Conservation (phyloP, 2,888 invertebrate genomes). For the Agrochola litura region DNA sequence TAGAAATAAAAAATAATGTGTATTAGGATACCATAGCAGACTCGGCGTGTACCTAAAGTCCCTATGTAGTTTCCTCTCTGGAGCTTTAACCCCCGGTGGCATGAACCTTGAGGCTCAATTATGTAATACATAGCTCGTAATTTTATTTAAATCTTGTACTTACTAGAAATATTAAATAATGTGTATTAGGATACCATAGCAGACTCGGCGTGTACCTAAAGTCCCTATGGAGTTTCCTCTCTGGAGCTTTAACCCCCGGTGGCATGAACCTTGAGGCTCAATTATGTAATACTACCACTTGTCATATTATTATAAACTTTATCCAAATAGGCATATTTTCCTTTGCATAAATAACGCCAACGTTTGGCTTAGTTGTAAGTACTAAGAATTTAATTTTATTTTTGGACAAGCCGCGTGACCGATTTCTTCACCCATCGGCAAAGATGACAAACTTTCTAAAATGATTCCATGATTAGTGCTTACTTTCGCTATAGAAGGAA, state of each 20-base stretch:
- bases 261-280: not conserved
- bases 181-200: not conserved
- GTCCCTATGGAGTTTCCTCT: not conserved
- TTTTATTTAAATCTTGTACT: too few relatives aligned
- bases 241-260: too few relatives aligned
- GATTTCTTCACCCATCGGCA: not conserved
- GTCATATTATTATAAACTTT: not conserved
- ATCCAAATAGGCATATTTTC: not conserved
- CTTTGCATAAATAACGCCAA: not conserved
- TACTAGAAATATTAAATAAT: not conserved
- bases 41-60: not conserved
- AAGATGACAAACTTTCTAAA: not conserved
- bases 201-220: not conserved
- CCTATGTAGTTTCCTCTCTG: not conserved
- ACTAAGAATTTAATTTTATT: not conserved
- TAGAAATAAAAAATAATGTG: conserved; percentile 6
- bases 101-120: too few relatives aligned
- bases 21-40: not conserved
- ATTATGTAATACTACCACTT: not conserved
- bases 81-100: too few relatives aligned
- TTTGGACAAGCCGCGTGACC: not conserved
- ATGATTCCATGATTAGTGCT: not conserved
- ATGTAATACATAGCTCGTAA: not conserved
- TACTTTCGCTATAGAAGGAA: not conserved
- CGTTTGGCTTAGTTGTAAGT: not conserved